Evolutionary conservation across 1,140 invertebrate species (phyloP).

Genomic region (Mactra quadrangularis): DNA sequence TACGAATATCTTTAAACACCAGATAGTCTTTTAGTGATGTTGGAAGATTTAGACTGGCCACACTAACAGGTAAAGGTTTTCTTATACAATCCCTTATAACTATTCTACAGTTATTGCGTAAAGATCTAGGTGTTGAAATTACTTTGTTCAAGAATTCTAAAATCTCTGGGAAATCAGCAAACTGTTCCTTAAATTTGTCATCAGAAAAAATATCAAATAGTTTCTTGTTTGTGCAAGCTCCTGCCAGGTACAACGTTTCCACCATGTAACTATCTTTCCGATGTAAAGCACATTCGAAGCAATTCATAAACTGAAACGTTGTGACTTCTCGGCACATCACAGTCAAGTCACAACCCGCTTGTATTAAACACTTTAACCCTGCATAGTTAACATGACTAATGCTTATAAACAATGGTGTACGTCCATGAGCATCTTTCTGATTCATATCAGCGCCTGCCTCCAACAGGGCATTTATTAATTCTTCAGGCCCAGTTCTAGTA

Average conservation of each 20-base stretch:
- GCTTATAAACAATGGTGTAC: conserved; percentile 31
- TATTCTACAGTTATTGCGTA: conserved; percentile 24
- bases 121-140: conserved; percentile 3
- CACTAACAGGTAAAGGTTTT: conserved; percentile 14
- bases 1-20: conserved; percentile 23
- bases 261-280: conserved; percentile 41
- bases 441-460: conserved; percentile 40
- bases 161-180: conserved; percentile 38
- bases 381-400: conserved; percentile 42
- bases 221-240: conserved; percentile 31
- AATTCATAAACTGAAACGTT: conserved; percentile 35
- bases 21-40: conserved; percentile 38
- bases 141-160: conserved; percentile 25
- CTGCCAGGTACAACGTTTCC: conserved; percentile 42
- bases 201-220: conserved; percentile 12
- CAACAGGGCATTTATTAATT: conserved; percentile 33
- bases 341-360: conserved; percentile 38
- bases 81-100: conserved; percentile 1
- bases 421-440: conserved; percentile 44
- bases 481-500: conserved; percentile 33
- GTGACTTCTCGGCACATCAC: conserved; percentile 34
- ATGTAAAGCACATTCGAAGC: conserved; percentile 25
- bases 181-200: conserved; percentile 41
- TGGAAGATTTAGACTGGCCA: conserved; percentile 22
- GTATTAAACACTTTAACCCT: conserved; percentile 38